These are phyloP conservation scores for Ceratitis capitata DNA, from an alignment of 1,140 invertebrate species.

Conservation along the genomic window DNA sequence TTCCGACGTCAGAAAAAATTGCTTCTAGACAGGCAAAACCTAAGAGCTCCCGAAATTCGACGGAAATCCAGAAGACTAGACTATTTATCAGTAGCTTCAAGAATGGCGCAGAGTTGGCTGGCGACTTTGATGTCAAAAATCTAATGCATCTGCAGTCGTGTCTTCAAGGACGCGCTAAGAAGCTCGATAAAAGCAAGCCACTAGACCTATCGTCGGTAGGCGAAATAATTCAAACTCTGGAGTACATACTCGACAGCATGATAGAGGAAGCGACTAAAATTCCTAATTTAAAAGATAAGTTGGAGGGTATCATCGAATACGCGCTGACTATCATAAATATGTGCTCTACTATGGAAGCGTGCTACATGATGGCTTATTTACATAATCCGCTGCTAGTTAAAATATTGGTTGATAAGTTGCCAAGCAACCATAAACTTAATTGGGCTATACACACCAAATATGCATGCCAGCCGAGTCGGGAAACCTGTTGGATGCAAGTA, in stretches of 20 bases:
- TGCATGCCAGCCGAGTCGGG: neutral
- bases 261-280: neutral
- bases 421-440: conserved; percentile 1
- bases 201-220: neutral
- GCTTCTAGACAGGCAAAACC: neutral
- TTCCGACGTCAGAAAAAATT: conserved; percentile 30
- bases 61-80: conserved; percentile 40
- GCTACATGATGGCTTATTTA: conserved; percentile 15
- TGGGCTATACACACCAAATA: conserved; percentile 35
- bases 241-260: conserved; percentile 22
- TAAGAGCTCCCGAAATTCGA: conserved; percentile 18
- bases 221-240: conserved; percentile 39
- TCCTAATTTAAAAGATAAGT: conserved; percentile 26
- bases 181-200: conserved; percentile 11
- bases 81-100: conserved; percentile 35
- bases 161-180: neutral
- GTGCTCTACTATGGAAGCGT: conserved; percentile 38
- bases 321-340: conserved; percentile 28
- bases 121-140: conserved; percentile 1
- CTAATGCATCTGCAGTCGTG: conserved; percentile 24
- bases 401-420: conserved; percentile 31
- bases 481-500: neutral
- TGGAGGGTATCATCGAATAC: conserved; percentile 23
- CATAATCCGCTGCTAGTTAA: conserved; percentile 30
- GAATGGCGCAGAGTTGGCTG: conserved; percentile 3